Base-by-base conservation (phyloP, 2,888 invertebrate genomes). In the Desoria tigrina region DNA sequence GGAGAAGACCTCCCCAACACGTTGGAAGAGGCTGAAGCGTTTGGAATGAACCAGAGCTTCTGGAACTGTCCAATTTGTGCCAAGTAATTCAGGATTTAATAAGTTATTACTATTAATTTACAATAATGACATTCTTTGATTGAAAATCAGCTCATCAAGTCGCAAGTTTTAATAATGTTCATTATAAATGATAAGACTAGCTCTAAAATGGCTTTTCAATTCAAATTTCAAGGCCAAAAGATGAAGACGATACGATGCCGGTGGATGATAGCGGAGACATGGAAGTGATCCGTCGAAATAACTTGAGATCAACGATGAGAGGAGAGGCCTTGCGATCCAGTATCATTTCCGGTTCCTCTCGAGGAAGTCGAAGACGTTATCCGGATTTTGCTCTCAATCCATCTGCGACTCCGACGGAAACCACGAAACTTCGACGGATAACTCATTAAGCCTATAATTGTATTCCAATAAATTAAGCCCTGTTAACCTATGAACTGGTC, bases 1-100 rank as follows among this genome's bases (percentile, higher is more conserved):
- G 89, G 90, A 78, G 88, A 89, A 53, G 91, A 91, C 77, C 83
- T 94, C 79, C 93, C 93, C 0, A 92, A 92, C 79, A 91, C 92
- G 0, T 81, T 94, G 9, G 87, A 86, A 69, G 93, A 94, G 78
- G 93, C 93, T 14, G 92, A 93, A 81, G 85, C 89, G 77, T 93
- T 93, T 77, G 93, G 92, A 2, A 84, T 84, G 65, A 85, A 89
- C 65, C 92, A 92, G 80, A 86, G 83, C 72, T 87, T 92, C 77
- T 90, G 90, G 86, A 90, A 92, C 72, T 88, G 88, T 77, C 92
- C 77, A 18, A 72, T 73, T 57, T 77, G 75, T 57, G 61, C 75
- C 37, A 71, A 64, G 71, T 69, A 53, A 59, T 21, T 39, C 9
- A n/a, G n/a, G n/a, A n/a, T n/a, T n/a, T n/a, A n/a, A n/a, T n/a